Evolutionary conservation across 1,140 invertebrate species (phyloP).

Genomic region (Triops longicaudatus): DNA sequence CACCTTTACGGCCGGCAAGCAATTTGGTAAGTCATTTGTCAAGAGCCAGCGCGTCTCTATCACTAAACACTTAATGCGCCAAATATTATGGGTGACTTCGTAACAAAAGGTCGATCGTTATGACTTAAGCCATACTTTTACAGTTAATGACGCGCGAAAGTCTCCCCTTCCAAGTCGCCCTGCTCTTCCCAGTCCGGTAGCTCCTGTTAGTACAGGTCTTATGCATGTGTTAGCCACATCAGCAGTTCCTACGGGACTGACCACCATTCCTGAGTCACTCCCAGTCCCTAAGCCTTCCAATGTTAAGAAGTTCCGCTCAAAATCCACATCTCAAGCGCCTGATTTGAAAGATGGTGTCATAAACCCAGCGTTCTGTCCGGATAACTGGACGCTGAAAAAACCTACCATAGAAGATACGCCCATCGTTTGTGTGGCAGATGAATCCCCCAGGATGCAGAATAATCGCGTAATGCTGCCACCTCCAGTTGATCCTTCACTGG

Average conservation of each 20-base stretch:
- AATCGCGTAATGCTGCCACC: background rate
- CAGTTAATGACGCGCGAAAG: background rate
- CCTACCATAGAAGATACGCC: slow-evolving; percentile 9
- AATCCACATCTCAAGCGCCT: slow-evolving; percentile 18
- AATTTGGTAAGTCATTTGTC: slow-evolving; percentile 58
- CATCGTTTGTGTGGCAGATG: background rate
- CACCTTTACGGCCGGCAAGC: slow-evolving; percentile 67
- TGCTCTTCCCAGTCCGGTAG: background rate
- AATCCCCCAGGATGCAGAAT: background rate
- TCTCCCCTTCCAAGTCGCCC: slow-evolving; percentile 13
- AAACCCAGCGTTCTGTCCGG: slow-evolving; percentile 9
- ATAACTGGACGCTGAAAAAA: background rate
- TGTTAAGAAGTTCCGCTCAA: slow-evolving; percentile 9
- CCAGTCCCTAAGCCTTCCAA: background rate
- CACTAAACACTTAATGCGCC: slow-evolving; percentile 1
- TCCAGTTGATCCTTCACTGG: background rate
- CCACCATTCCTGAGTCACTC: background rate
- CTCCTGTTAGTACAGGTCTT: slow-evolving; percentile 4
- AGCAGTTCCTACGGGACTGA: slow-evolving; percentile 2
- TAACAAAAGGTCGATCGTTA: background rate
- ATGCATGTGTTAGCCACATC: background rate
- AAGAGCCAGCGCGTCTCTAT: background rate
- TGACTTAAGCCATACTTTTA: background rate
- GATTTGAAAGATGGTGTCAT: background rate
- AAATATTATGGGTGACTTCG: background rate